Evolutionary conservation across 1,140 invertebrate species (phyloP), one percentile per base, ranked within the genome.

Genomic region (Condylostylus longicornis): DNA sequence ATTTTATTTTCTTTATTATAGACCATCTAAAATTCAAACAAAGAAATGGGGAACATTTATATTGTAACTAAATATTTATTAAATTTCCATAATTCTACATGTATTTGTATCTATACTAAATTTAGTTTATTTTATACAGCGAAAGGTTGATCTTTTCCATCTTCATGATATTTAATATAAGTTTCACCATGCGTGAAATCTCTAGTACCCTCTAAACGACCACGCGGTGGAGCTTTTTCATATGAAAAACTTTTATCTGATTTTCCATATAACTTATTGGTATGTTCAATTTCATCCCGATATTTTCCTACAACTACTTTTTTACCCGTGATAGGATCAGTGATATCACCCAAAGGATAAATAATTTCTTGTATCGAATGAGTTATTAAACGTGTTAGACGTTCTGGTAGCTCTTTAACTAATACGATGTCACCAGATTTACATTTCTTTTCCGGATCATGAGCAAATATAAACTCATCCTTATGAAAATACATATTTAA

Each of bases 361-460:
- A 90, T 69, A 12, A 88, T 70, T 56, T 86, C 74, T 49, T 81
- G 64, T 2, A 90, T 70, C 62, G 75, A 67, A 47, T 89, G 83
- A 6, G 78, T 77, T 4, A 89, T 82, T 10, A 82, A 58, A 33
- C 72, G 72, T 1, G 82, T 82, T 37, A 85, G 42, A 58, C 75
- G 79, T 37, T 75, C 51, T 9, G 77, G 72, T 19, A 89, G 56
- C 43, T 71, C 66, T 56, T 84, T 66, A 44, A 88, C 75, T 10
- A 89, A 60, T 13, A 86, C 81, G 25, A 82, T 68, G 53, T 90
- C 85, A 8, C 84, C 84, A 21, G 73, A 68, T 66, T 86, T 86
- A 50, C 80, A 84, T 18, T 69, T 48, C 47, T 79, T 75, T 1
- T 75, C 50, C 4, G 82, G 79, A 68, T 90, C 84, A 51, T 80